Evolutionary conservation across 2,797 vertebrate species (phyloP).

Genomic region (Vireo griseus): DNA sequence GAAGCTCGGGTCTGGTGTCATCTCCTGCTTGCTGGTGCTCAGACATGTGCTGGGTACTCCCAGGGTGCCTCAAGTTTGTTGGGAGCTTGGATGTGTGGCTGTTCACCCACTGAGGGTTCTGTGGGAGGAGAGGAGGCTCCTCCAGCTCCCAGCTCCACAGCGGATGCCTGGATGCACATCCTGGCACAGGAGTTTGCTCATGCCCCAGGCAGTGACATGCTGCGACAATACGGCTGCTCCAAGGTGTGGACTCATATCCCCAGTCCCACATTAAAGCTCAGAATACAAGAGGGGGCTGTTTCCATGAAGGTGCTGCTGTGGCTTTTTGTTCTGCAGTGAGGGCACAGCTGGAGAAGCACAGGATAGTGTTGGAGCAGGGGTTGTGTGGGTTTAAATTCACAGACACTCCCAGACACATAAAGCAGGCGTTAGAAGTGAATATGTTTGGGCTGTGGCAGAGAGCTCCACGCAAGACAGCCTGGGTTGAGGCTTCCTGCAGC

Average conservation of each 20-base stretch:
- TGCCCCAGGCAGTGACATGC: accelerated
- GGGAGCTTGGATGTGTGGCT: background rate
- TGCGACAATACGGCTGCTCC: background rate
- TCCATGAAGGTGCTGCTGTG: background rate
- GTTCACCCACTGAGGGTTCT: background rate
- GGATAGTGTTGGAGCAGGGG: background rate
- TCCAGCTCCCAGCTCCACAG: background rate
- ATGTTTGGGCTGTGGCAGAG: background rate
- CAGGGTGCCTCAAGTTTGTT: background rate
- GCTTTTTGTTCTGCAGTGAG: background rate
- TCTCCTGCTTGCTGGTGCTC: accelerated
- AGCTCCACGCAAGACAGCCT: background rate
- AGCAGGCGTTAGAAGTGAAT: background rate
- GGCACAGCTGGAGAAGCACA: accelerated
- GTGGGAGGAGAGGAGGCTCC: background rate
- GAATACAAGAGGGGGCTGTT: background rate
- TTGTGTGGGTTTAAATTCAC: background rate
- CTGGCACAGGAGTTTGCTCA: background rate
- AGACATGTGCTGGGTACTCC: background rate
- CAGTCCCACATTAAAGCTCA: background rate
- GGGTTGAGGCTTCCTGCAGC: background rate
- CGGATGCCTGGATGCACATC: background rate
- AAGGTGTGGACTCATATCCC: accelerated
- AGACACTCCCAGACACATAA: background rate
- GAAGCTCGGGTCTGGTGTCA: background rate